phyloP scores from a whole-genome alignment of 2,797 vertebrate species.

The Chanos chanos region DNA sequence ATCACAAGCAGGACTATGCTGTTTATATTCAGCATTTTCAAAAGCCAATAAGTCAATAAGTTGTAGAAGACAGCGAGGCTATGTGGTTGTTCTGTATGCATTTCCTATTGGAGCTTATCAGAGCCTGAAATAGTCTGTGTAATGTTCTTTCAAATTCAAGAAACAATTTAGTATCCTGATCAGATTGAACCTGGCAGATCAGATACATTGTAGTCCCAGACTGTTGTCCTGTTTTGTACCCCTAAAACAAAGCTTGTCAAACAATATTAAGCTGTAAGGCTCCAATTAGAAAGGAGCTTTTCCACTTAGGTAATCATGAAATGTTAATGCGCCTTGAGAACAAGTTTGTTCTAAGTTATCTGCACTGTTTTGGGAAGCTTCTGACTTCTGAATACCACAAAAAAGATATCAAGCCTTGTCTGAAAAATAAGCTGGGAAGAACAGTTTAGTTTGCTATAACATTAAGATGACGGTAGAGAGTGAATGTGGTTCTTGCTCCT shows the following conservation, averaged over 20 bases:
- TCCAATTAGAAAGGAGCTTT: slow-evolving; percentile 15
- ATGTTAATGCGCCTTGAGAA: slow-evolving; percentile 7
- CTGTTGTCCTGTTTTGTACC: background rate
- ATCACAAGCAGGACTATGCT: slow-evolving; percentile 13
- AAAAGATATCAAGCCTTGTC: too few species aligned
- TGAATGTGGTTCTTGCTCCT: background rate
- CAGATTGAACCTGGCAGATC: background rate
- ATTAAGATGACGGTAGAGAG: too few species aligned
- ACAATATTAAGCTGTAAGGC: background rate
- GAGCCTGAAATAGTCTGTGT: slow-evolving; percentile 10
- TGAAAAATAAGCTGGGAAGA: too few species aligned
- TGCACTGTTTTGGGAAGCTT: too few species aligned
- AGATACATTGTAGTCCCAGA: background rate
- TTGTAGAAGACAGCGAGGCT: background rate
- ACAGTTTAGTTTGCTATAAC: too few species aligned
- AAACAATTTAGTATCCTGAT: slow-evolving; percentile 5
- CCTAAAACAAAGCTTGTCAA: slow-evolving; percentile 4
- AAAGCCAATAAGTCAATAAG: slow-evolving; percentile 26
- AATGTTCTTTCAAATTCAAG: slow-evolving; percentile 14
- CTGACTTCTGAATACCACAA: too few species aligned
- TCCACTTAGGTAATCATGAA: slow-evolving; percentile 10
- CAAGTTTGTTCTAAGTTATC: too few species aligned
- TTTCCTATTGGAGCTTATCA: slow-evolving; percentile 21
- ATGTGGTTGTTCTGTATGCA: background rate
- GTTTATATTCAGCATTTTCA: slow-evolving; percentile 28